A percentile compares a stretch with the other conserved stretches of the same genome.
Conservation (phyloP, 2,113 vertebrate genomes). For the Cromileptes altivelis region DNA sequence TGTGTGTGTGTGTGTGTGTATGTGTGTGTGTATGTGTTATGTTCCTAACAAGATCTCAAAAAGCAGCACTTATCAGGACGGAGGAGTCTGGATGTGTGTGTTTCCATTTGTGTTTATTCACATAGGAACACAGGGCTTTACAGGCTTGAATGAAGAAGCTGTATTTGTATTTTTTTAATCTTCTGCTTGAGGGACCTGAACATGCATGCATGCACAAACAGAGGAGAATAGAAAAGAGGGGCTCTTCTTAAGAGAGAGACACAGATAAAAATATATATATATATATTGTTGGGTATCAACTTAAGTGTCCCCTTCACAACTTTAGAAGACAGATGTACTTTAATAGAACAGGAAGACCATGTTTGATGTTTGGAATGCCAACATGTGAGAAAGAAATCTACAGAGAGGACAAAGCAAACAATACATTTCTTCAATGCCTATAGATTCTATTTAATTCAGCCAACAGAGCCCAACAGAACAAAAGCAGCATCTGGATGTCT, state of each 20-base stretch:
- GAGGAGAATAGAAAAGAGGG: not conserved
- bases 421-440: not conserved
- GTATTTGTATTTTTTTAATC: conserved; percentile 57
- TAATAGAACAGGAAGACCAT: not conserved
- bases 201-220: conserved; percentile 42
- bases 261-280: not conserved
- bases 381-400: not conserved
- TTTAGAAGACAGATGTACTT: not conserved
- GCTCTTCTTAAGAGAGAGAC: not conserved
- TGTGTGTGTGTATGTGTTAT: conserved; percentile 13
- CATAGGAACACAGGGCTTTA: conserved; percentile 40
- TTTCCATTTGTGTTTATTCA: conserved; percentile 34
- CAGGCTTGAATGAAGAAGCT: conserved; percentile 38
- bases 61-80: not conserved
- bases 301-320: not conserved
- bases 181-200: conserved; percentile 56
- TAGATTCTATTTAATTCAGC: not conserved
- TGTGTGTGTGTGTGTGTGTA: conserved; percentile 9
- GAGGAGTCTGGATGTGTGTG: not conserved
- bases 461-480: not conserved
- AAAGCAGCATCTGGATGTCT: not conserved
- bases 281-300: conserved; percentile 2
- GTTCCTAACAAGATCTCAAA: not conserved
- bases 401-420: not conserved
- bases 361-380: not conserved